Conservation (phyloP, 2,113 vertebrate species). For the Pagrus major region DNA sequence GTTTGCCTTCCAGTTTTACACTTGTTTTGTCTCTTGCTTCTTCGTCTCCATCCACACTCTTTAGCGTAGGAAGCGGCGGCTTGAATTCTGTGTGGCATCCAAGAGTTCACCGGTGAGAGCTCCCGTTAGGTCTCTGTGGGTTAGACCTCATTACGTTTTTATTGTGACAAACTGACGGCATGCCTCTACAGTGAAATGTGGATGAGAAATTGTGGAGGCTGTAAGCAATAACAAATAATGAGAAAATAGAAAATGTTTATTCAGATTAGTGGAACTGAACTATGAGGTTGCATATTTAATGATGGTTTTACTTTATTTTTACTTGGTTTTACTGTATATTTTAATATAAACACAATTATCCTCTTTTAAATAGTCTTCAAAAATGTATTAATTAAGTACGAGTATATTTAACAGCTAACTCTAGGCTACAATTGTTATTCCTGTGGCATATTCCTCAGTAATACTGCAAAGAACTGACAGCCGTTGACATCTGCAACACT, state of each 20-base stretch:
- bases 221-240: background rate
- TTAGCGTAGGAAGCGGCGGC: background rate
- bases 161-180: background rate
- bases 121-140: constrained; percentile 5
- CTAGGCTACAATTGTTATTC: background rate
- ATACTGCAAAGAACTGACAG: constrained; percentile 12
- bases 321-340: background rate
- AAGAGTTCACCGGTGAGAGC: constrained; percentile 11
- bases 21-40: background rate
- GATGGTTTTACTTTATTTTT: background rate
- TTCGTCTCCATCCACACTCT: background rate
- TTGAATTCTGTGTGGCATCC: constrained; percentile 1
- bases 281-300: background rate
- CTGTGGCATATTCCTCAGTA: background rate
- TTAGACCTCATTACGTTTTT: constrained; percentile 3
- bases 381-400: background rate
- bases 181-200: background rate
- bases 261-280: background rate
- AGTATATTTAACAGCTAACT: background rate
- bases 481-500: constrained; percentile 32
- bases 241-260: background rate
- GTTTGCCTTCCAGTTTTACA: too few species aligned
- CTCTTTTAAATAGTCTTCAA: background rate
- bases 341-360: background rate
- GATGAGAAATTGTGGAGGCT: background rate